A percentile compares a stretch with the other conserved stretches of the same genome.
phyloP scores from a whole-genome alignment of 1,140 invertebrate species.

The Monomorium pharaonis region DNA sequence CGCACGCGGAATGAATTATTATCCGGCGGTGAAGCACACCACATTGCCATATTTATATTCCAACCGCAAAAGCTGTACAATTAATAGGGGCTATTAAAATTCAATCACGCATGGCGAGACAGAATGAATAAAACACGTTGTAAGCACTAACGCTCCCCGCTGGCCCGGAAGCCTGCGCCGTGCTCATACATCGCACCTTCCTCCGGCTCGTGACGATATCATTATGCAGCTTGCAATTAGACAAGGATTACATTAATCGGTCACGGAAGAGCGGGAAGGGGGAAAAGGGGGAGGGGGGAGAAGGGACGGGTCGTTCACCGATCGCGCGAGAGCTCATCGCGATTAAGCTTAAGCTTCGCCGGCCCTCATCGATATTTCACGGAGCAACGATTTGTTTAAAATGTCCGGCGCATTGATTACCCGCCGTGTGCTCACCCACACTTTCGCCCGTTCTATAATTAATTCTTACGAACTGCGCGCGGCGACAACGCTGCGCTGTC shows the following conservation, averaged over 20 bases:
- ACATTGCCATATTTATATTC: conserved; percentile 54
- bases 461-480: conserved; percentile 38
- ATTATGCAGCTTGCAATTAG: conserved; percentile 19
- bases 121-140: conserved; percentile 47
- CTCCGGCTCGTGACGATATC: neutral
- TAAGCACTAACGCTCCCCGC: conserved; percentile 45
- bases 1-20: conserved; percentile 54
- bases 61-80: conserved; percentile 55
- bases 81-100: conserved; percentile 57
- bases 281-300: neutral
- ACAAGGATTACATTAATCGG: conserved; percentile 42
- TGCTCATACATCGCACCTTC: conserved; percentile 9
- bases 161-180: neutral
- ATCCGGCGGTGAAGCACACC: conserved; percentile 6
- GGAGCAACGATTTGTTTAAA: conserved; percentile 10
- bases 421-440: conserved; percentile 15
- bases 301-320: conserved; percentile 4
- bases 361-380: conserved; percentile 33
- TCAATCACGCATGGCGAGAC: conserved; percentile 52
- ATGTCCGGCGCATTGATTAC: conserved; percentile 40
- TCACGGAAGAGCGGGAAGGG: neutral
- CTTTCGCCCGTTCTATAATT: conserved; percentile 53
- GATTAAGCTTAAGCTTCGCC: conserved; percentile 12
- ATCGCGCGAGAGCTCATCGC: neutral
- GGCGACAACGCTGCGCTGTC: conserved; percentile 24